Evolutionary conservation across 2,113 vertebrate species (phyloP), one percentile per base, ranked within the genome.

Genomic region (Nesoenas mayeri): DNA sequence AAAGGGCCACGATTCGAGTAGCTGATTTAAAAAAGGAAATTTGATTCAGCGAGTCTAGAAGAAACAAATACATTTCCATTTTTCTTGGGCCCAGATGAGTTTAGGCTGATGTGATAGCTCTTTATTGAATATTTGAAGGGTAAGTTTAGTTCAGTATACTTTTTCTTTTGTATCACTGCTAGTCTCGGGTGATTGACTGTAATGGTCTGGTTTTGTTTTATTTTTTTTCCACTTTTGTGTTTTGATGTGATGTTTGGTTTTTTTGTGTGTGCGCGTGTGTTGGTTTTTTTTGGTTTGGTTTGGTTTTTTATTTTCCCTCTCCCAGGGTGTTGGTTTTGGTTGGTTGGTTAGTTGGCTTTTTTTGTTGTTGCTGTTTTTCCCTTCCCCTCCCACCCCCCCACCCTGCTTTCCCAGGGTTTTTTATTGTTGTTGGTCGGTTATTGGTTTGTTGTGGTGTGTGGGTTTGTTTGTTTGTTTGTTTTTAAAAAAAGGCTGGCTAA

Each of bases 1-100:
- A 0, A 74, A 84, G 57, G 29, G 51, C 16, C 0, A 1, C 1
- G 0, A 28, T 73, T 66, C 1, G 3, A 70, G 18, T 61, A 61
- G 20, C 11, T 72, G 25, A 26, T 72, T 77, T 72, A 17, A 64
- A 66, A 61, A 89, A 65, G 9, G 48, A 69, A 83, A 25, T 28
- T 28, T 0, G 0, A 28, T 79, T 84, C 72, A 36, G 28, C 65
- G 26, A 82, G 40, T 66, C 78, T 70, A 66, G 38, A 51, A 81
- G 61, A 79, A 89, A 47, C 4, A 47, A 74, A 6, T 40, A 44
- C 3, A 5, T 20, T 40, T 61, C 26, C 79, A 1, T 6, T 77
- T 91, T 79, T 72, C 47, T 82, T 69, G 25, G 38, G 15, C 34
- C 14, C 82, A 31, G 54, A 15, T 57, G 47, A 56, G 70, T 42